A percentile compares a stretch with the other conserved stretches of the same genome.
phyloP scores from a whole-genome alignment of 1,140 invertebrate species.

The Macrosteles quadrilineatus region DNA sequence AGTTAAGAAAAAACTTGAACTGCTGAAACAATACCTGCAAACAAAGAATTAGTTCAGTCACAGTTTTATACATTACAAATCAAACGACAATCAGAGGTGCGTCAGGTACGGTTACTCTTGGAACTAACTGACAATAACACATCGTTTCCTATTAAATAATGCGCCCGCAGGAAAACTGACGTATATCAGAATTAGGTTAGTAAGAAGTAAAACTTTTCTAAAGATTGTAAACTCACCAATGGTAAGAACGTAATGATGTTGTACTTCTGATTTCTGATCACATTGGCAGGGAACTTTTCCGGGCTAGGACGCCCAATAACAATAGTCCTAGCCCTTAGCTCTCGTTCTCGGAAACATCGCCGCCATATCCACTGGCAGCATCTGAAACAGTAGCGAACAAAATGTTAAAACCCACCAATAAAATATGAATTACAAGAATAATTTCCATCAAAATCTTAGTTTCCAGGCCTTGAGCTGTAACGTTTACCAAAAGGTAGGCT shows the following conservation, averaged over 20 bases:
- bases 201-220: too few species aligned
- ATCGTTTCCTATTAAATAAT: too few species aligned
- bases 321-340: slow-evolving; percentile 65
- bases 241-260: slow-evolving; percentile 98
- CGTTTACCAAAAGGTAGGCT: not conserved
- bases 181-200: too few species aligned
- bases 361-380: slow-evolving; percentile 66
- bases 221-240: slow-evolving; percentile 77
- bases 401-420: slow-evolving; percentile 1
- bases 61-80: too few species aligned
- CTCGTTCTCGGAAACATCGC: slow-evolving; percentile 66
- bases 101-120: too few species aligned
- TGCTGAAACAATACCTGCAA: slow-evolving; percentile 92
- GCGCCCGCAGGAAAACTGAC: too few species aligned
- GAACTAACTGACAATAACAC: too few species aligned
- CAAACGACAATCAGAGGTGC: too few species aligned
- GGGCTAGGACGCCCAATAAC: slow-evolving; percentile 61
- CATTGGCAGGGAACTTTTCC: slow-evolving; percentile 90
- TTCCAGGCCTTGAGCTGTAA: not conserved
- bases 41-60: too few species aligned
- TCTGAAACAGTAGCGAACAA: slow-evolving; percentile 51
- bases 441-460: not conserved
- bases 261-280: slow-evolving; percentile 99
- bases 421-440: slow-evolving; percentile 15
- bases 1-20: slow-evolving; percentile 98